Percentiles rank a stretch among this genome's conserved stretches.
phyloP scores from a whole-genome alignment of 2,888 invertebrate species.

The Pheosia gnoma region DNA sequence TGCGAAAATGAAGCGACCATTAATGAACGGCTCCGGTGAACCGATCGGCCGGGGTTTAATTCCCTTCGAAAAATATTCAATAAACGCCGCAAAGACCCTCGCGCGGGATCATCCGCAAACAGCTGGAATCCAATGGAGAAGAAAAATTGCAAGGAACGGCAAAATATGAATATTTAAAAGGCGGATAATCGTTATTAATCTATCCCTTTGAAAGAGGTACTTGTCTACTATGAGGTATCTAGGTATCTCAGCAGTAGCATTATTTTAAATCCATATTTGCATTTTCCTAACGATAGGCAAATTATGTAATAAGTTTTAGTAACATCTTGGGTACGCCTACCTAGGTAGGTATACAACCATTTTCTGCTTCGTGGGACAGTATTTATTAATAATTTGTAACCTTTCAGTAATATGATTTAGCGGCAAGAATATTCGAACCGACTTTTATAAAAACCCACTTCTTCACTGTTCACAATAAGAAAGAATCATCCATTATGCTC shows the following conservation, averaged over 20 bases:
- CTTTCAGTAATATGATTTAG: not conserved
- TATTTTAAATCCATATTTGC: too few relatives aligned
- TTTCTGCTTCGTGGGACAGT: too few relatives aligned
- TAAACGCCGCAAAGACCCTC: constrained; percentile 63
- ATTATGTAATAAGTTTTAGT: too few relatives aligned
- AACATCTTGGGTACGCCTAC: too few relatives aligned
- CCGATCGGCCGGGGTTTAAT: constrained; percentile 72
- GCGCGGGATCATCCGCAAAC: constrained; percentile 58
- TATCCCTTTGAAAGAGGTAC: constrained; percentile 11
- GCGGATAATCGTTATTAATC: constrained; percentile 38
- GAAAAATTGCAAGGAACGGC: constrained; percentile 58
- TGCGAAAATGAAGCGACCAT: constrained; percentile 78
- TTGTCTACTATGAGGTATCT: too few relatives aligned
- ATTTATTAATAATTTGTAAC: too few relatives aligned
- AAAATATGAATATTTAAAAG: constrained; percentile 43
- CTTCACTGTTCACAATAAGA: constrained; percentile 57
- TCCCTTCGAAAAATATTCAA: constrained; percentile 78
- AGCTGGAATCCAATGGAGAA: constrained; percentile 54
- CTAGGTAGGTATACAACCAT: too few relatives aligned
- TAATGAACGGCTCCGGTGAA: constrained; percentile 72
- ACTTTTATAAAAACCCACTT: constrained; percentile 57
- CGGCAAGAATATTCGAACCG: constrained; percentile 48
- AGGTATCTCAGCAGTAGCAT: too few relatives aligned
- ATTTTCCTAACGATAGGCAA: not conserved
- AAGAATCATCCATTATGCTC: constrained; percentile 63